A percentile compares a stretch with the other conserved stretches of the same genome.
phyloP scores from a whole-genome alignment of 2,888 invertebrate genomes.

The Pandemis cinnamomeana region DNA sequence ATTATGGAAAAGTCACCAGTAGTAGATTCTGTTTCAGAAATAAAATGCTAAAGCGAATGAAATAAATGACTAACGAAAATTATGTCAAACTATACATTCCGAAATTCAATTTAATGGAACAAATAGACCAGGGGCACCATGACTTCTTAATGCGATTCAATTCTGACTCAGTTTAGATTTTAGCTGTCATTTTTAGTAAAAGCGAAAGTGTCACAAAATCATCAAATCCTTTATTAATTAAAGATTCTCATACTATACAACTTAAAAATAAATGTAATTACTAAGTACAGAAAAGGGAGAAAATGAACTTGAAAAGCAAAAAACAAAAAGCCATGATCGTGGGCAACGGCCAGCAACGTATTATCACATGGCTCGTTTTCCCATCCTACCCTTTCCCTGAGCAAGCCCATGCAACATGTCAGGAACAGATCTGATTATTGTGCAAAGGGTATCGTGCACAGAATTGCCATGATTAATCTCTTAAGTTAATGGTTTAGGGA shows the following conservation, averaged over 20 bases:
- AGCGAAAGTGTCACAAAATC: too few relatives aligned
- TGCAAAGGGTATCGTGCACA: constrained; percentile 7
- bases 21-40: too few relatives aligned
- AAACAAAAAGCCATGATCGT: background rate
- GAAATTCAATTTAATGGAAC: too few relatives aligned
- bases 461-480: constrained; percentile 11
- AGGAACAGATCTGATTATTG: constrained; percentile 8
- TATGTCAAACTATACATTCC: too few relatives aligned
- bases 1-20: too few relatives aligned
- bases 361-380: constrained; percentile 6
- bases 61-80: too few relatives aligned
- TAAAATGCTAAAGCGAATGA: too few relatives aligned
- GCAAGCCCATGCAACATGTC: constrained; percentile 15
- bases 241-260: background rate
- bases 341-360: background rate
- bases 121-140: too few relatives aligned
- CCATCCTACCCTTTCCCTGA: background rate
- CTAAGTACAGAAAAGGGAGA: background rate
- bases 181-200: too few relatives aligned
- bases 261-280: constrained; percentile 1
- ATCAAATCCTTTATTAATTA: background rate
- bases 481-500: background rate
- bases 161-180: too few relatives aligned
- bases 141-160: too few relatives aligned
- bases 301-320: background rate